These are phyloP conservation scores for Tapirus indicus DNA, from an alignment of 2,797 vertebrate genomes.

Conservation along the genomic window DNA sequence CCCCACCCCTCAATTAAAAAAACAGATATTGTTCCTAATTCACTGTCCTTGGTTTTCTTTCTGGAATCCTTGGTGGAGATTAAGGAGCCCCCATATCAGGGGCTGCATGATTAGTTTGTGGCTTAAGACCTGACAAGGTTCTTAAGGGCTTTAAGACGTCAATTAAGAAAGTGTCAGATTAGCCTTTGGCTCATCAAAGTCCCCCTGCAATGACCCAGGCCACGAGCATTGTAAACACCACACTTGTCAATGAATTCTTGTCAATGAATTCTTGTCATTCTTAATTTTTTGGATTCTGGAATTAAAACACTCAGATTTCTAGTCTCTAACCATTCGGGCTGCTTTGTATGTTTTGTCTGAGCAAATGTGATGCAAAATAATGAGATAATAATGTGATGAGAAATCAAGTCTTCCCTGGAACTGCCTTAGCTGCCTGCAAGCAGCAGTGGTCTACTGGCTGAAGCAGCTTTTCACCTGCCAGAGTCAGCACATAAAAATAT, in stretches of 20 bases:
- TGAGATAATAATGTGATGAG: neutral
- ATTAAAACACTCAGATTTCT: slow-evolving; percentile 67
- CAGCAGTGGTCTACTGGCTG: neutral
- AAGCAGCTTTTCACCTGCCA: neutral
- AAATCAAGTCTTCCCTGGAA: slow-evolving; percentile 60
- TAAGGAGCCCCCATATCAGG: slow-evolving; percentile 82
- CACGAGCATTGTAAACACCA: rapidly evolving
- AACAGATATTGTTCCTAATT: neutral
- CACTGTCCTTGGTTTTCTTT: neutral
- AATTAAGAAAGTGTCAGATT: slow-evolving; percentile 83
- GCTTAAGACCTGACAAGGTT: slow-evolving; percentile 70
- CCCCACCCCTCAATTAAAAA: neutral
- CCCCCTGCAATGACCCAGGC: neutral
- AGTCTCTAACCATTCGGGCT: slow-evolving; percentile 32
- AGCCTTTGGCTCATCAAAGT: slow-evolving; percentile 72
- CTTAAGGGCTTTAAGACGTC: slow-evolving; percentile 65
- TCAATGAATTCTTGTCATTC: slow-evolving; percentile 60
- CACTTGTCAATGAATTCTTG: neutral
- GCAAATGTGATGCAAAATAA: neutral
- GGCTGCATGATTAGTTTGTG: slow-evolving; percentile 74
- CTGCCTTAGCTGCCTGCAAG: neutral
- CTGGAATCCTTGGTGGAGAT: slow-evolving; percentile 56
- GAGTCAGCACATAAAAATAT: neutral
- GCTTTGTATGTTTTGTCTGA: slow-evolving; percentile 69
- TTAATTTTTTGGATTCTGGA: slow-evolving; percentile 65